phyloP scores from a whole-genome alignment of 2,888 invertebrate genomes.

The Argyra leucocephala region DNA sequence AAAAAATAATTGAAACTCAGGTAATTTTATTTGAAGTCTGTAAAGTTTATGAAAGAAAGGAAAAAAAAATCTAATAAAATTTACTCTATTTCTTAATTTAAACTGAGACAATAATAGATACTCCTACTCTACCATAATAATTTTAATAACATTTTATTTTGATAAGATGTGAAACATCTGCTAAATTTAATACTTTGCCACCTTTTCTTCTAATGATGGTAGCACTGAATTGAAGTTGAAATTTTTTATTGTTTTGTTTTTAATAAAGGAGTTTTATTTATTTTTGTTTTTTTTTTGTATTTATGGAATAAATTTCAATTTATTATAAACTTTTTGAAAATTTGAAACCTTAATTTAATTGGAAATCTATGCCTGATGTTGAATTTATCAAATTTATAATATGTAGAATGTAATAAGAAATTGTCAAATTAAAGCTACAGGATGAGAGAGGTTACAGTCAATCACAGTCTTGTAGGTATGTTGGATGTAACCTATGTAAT shows the following conservation, averaged over 20 bases:
- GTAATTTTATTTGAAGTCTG: background rate
- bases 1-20: background rate
- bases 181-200: background rate
- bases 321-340: background rate
- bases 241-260: no score
- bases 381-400: no score
- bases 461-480: no score
- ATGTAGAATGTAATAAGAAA: no score
- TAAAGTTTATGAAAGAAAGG: background rate
- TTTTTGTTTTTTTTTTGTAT: background rate
- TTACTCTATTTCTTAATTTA: no score
- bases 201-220: background rate
- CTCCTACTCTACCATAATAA: background rate
- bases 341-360: background rate
- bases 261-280: background rate
- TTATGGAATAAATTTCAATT: slow-evolving; percentile 3
- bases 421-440: no score
- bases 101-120: no score
- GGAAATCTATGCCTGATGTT: background rate
- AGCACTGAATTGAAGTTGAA: background rate
- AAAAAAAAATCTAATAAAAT: no score
- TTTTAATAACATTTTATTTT: background rate
- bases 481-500: no score
- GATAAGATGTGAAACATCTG: background rate
- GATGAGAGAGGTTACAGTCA: no score